Evolutionary conservation across 1,140 invertebrate species (phyloP).

Genomic region (Coptotermes formosanus): DNA sequence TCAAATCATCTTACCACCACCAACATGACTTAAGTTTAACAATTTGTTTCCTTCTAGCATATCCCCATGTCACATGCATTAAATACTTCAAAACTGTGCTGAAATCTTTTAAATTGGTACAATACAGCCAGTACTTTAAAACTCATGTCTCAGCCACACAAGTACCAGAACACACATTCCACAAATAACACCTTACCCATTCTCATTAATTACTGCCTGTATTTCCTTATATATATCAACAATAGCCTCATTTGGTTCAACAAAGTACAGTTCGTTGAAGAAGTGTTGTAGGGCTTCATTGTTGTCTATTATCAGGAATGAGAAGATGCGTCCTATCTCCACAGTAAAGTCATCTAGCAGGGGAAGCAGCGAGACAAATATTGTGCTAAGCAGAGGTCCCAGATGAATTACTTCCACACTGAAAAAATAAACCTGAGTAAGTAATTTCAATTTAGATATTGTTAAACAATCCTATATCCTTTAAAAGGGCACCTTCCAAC

Average conservation of each 20-base stretch:
- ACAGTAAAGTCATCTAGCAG: constrained; percentile 64
- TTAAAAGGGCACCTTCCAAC: no score
- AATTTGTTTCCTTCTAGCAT: no score
- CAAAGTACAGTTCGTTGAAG: constrained; percentile 81
- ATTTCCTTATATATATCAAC: constrained; percentile 63
- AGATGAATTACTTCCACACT: constrained; percentile 73
- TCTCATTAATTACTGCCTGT: constrained; percentile 55
- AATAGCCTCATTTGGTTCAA: constrained; percentile 69
- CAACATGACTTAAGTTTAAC: no score
- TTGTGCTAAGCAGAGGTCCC: constrained; percentile 75
- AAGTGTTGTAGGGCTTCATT: constrained; percentile 61
- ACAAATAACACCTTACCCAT: constrained; percentile 36
- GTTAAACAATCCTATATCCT: no score
- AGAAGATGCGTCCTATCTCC: constrained; percentile 73
- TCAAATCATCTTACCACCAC: no score
- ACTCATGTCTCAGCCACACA: no score
- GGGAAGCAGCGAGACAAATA: constrained; percentile 78
- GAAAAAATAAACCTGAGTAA: constrained; percentile 39
- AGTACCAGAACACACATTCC: not conserved
- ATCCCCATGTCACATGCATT: no score
- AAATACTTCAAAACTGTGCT: no score
- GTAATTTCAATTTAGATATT: no score
- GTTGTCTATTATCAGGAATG: constrained; percentile 76
- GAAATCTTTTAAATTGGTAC: no score
- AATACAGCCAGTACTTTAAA: no score